phyloP scores from a whole-genome alignment of 2,888 invertebrate species.

The Invenusta paracnida region DNA sequence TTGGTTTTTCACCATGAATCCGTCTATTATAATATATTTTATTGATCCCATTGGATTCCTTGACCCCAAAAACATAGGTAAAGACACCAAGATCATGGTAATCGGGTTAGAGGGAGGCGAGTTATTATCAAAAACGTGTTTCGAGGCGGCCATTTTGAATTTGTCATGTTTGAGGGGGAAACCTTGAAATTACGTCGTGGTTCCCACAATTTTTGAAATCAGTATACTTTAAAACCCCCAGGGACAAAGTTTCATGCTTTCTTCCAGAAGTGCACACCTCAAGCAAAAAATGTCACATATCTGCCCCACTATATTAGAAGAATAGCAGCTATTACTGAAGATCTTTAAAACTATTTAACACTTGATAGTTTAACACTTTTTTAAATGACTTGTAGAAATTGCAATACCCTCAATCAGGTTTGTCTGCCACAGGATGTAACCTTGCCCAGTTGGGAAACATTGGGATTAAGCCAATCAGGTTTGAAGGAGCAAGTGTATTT shows the following conservation, averaged over 20 bases:
- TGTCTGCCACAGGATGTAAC: constrained; percentile 15
- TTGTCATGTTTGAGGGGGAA: neutral
- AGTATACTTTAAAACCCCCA: neutral
- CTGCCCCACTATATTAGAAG: neutral
- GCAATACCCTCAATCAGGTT: constrained; percentile 3
- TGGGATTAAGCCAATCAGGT: constrained; percentile 14
- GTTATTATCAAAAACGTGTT: neutral
- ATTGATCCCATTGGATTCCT: neutral
- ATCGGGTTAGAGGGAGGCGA: neutral
- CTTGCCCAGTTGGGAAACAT: constrained; percentile 8
- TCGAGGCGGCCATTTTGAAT: neutral
- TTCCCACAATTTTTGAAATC: neutral
- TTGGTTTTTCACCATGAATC: neutral
- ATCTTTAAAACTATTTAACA: too few relatives aligned
- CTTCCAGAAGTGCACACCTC: neutral
- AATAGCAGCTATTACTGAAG: too few relatives aligned
- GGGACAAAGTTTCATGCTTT: neutral
- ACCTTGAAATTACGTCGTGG: neutral
- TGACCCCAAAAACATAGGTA: neutral
- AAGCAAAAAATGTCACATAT: neutral
- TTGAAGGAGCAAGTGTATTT: constrained; percentile 19
- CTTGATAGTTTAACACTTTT: too few relatives aligned
- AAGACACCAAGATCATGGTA: neutral
- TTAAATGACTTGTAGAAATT: neutral
- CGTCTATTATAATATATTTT: neutral